Evolutionary conservation across 2,888 invertebrate genomes (phyloP).

Genomic region (Lochmaea crataegi): DNA sequence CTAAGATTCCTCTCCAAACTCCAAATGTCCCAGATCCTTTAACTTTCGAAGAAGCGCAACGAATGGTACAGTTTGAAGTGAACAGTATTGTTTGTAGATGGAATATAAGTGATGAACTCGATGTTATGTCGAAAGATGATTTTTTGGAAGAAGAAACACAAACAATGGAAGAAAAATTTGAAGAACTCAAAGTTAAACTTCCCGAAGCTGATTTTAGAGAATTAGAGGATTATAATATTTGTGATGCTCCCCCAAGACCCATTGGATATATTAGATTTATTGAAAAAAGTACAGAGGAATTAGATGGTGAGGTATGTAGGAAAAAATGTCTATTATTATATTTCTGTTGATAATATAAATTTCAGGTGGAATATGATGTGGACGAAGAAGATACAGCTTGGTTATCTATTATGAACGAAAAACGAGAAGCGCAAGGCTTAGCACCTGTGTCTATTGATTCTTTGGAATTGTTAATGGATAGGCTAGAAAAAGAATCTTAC

Average conservation of each 20-base stretch:
- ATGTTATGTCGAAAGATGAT: constrained; percentile 77
- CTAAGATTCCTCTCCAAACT: constrained; percentile 55
- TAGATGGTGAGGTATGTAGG: constrained; percentile 79
- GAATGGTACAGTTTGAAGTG: constrained; percentile 88
- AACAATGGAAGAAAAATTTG: constrained; percentile 64
- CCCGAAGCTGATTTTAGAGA: constrained; percentile 79
- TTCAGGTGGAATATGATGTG: constrained; percentile 89
- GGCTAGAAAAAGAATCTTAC: constrained; percentile 97
- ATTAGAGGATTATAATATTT: constrained; percentile 82
- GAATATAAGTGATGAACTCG: constrained; percentile 73
- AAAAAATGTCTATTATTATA: too few species aligned
- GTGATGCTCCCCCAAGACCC: constrained; percentile 85
- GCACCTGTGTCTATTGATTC: constrained; percentile 87
- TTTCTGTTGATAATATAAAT: not conserved
- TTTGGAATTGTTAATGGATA: constrained; percentile 96
- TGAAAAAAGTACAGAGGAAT: constrained; percentile 92
- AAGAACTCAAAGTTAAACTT: constrained; percentile 59
- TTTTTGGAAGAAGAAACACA: constrained; percentile 67
- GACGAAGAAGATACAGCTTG: constrained; percentile 98
- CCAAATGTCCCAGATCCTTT: constrained; percentile 76
- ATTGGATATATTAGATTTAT: constrained; percentile 94
- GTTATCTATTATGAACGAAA: constrained; percentile 89
- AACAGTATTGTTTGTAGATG: constrained; percentile 71
- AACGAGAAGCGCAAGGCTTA: constrained; percentile 77
- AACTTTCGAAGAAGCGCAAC: constrained; percentile 86